Evolutionary conservation across 2,797 vertebrate species (phyloP).

Genomic region (Xenentodon cancila): DNA sequence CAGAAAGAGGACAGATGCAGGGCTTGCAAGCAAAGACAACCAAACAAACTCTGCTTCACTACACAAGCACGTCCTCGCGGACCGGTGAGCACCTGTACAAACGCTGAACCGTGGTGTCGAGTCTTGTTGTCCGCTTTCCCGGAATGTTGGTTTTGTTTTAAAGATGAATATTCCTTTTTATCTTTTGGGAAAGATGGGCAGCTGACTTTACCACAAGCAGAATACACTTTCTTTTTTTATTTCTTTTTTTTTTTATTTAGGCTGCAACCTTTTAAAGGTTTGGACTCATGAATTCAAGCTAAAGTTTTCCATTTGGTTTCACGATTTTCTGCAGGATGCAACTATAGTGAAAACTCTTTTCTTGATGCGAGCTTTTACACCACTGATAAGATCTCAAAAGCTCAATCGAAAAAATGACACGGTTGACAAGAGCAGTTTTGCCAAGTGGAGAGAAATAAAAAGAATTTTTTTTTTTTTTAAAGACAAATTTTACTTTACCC

Average conservation of each 20-base stretch:
- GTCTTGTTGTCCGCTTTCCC: not conserved
- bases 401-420: too few relatives aligned
- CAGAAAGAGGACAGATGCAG: conserved; percentile 36
- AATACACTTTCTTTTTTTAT: too few relatives aligned
- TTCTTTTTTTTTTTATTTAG: too few relatives aligned
- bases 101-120: not conserved
- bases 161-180: conserved; percentile 1
- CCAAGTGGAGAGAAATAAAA: not conserved
- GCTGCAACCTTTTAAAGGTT: too few relatives aligned
- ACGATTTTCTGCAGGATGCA: too few relatives aligned
- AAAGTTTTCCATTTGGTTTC: too few relatives aligned
- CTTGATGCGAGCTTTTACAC: too few relatives aligned
- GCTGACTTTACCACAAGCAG: not conserved
- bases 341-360: too few relatives aligned
- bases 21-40: conserved; percentile 20
- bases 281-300: too few relatives aligned
- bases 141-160: not conserved
- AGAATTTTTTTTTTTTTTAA: not conserved
- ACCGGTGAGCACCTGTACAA: conserved; percentile 35
- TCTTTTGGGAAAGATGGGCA: conserved; percentile 6
- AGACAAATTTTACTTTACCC: too few relatives aligned
- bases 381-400: too few relatives aligned
- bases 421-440: not conserved
- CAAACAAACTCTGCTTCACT: conserved; percentile 19
- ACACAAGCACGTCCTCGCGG: conserved; percentile 28